Percentiles rank a stretch among this genome's conserved stretches.
phyloP scores from a whole-genome alignment of 1,140 invertebrate species.

The Dendroctonus ponderosae region DNA sequence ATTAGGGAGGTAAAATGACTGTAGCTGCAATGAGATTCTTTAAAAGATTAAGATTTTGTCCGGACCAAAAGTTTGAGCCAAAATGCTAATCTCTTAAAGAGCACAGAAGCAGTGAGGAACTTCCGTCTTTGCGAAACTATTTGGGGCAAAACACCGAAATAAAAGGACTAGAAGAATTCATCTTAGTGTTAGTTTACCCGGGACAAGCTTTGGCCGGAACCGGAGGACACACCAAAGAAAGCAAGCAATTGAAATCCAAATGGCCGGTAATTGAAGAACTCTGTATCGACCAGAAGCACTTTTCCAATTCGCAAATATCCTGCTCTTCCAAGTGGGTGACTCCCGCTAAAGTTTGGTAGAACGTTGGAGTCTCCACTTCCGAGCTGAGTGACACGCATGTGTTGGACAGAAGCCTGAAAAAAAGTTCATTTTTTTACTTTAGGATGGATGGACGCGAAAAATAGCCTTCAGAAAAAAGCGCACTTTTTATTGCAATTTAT shows the following conservation, averaged over 20 bases:
- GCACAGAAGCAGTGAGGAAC: too few relatives aligned
- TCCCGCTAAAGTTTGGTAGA: constrained; percentile 87
- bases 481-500: too few relatives aligned
- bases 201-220: constrained; percentile 68
- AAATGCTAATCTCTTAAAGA: too few relatives aligned
- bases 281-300: constrained; percentile 81
- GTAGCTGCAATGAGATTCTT: too few relatives aligned
- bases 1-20: too few relatives aligned
- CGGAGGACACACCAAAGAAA: constrained; percentile 72
- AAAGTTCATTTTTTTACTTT: not conserved
- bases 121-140: too few relatives aligned
- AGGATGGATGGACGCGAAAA: too few relatives aligned
- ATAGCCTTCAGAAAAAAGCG: too few relatives aligned
- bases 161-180: too few relatives aligned
- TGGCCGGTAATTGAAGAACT: constrained; percentile 69
- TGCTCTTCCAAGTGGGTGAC: constrained; percentile 78
- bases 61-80: too few relatives aligned
- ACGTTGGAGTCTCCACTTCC: constrained; percentile 83
- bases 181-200: constrained; percentile 38
- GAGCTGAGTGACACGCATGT: constrained; percentile 69
- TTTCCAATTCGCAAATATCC: constrained; percentile 86
- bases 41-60: too few relatives aligned
- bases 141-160: not conserved
- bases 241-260: constrained; percentile 72
- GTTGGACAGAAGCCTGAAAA: constrained; percentile 61